Conservation (phyloP, 1,140 invertebrate genomes). For the Platorchestia sp. region DNA sequence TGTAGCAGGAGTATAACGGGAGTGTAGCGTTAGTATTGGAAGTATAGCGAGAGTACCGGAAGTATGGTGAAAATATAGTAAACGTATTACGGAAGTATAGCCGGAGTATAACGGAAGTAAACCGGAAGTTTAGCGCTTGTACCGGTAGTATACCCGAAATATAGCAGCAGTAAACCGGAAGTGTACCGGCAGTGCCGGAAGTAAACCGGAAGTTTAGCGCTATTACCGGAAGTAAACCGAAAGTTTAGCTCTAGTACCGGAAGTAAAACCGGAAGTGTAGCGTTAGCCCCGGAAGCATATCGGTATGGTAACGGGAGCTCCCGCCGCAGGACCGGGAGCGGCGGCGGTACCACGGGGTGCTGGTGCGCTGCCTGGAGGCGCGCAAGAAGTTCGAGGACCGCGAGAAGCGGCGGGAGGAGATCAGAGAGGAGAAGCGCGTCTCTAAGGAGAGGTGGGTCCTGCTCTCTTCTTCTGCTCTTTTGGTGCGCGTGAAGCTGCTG, state of each 20-base stretch:
- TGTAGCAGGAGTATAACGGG: too few relatives aligned
- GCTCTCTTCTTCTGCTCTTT: background rate
- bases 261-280: background rate
- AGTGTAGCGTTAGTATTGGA: background rate
- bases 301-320: background rate
- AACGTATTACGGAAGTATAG: background rate
- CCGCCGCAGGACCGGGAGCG: slow-evolving; percentile 85
- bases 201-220: background rate
- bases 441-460: slow-evolving; percentile 83
- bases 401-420: slow-evolving; percentile 86
- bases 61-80: background rate
- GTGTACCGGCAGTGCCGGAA: too few relatives aligned
- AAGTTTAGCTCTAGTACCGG: too few relatives aligned
- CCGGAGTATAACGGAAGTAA: background rate
- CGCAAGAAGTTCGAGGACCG: slow-evolving; percentile 88
- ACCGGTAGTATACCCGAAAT: too few relatives aligned
- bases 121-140: too few relatives aligned
- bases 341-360: slow-evolving; percentile 87
- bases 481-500: too few relatives aligned
- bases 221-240: too few relatives aligned
- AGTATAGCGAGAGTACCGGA: background rate
- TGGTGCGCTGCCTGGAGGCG: slow-evolving; percentile 88
- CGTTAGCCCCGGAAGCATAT: background rate
- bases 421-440: slow-evolving; percentile 82
- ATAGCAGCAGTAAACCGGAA: too few relatives aligned